phyloP scores from a whole-genome alignment of 2,888 invertebrate genomes.

The Andrena marginata region DNA sequence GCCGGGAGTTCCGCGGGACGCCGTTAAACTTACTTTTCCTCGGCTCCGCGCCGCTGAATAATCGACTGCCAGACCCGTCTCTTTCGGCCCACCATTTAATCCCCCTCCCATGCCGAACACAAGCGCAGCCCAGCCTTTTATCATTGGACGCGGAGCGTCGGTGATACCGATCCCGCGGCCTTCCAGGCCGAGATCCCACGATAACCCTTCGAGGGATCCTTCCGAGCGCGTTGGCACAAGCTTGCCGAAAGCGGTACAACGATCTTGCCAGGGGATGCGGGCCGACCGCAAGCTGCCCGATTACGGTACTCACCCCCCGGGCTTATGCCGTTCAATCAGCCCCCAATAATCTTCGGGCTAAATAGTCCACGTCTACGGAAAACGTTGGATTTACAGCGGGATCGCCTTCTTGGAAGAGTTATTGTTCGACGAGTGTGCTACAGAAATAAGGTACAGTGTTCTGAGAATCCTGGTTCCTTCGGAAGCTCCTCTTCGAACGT shows the following conservation, averaged over 20 bases:
- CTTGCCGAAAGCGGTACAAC: slow-evolving; percentile 18
- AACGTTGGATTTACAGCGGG: slow-evolving; percentile 17
- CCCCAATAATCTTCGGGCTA: slow-evolving; percentile 51
- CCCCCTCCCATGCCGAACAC: not conserved
- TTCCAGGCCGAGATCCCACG: slow-evolving; percentile 9
- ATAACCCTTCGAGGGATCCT: slow-evolving; percentile 1
- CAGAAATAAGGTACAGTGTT: no score
- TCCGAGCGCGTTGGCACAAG: slow-evolving; percentile 1
- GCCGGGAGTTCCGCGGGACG: not conserved
- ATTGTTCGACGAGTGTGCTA: not conserved
- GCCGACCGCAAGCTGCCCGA: slow-evolving; percentile 45
- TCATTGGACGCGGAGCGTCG: not conserved
- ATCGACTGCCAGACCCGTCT: slow-evolving; percentile 7
- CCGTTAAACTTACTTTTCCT: slow-evolving; percentile 24
- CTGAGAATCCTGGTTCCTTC: not conserved
- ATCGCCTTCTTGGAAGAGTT: no score
- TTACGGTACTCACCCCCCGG: slow-evolving; percentile 38
- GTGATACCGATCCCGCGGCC: slow-evolving; percentile 1
- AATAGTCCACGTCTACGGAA: slow-evolving; percentile 13
- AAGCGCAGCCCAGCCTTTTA: not conserved
- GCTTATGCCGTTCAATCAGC: slow-evolving; percentile 48
- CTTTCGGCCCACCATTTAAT: slow-evolving; percentile 1
- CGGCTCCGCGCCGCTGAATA: not conserved
- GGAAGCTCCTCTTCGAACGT: not conserved
- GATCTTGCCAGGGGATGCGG: slow-evolving; percentile 23